phyloP scores from a whole-genome alignment of 2,113 vertebrate species.

The Indicator maculatus region DNA sequence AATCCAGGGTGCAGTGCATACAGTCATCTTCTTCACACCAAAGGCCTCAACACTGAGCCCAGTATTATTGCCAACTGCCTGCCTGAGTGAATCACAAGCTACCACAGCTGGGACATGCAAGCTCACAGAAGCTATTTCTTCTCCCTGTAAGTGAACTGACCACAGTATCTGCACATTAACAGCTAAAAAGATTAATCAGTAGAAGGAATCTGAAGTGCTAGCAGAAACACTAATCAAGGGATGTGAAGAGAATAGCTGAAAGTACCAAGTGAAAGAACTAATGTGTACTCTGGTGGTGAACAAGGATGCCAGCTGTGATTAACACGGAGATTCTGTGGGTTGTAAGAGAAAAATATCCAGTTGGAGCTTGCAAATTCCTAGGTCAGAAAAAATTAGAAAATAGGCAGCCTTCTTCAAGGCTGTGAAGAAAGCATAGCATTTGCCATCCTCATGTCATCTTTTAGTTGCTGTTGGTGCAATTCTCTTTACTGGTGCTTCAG shows the following conservation, averaged over 20 bases:
- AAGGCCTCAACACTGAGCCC: not conserved
- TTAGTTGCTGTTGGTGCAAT: not conserved
- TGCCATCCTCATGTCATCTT: not conserved
- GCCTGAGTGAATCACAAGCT: not conserved
- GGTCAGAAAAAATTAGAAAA: conserved; percentile 10
- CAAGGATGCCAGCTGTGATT: not conserved
- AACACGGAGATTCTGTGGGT: not conserved
- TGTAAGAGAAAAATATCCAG: not conserved
- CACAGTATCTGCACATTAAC: not conserved
- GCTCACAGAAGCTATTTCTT: not conserved
- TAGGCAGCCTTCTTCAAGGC: not conserved
- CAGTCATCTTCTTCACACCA: not conserved
- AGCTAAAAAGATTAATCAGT: not conserved
- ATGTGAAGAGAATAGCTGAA: not conserved
- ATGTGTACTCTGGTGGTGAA: not conserved
- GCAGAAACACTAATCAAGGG: not conserved
- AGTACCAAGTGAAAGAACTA: not conserved
- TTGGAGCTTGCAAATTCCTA: not conserved
- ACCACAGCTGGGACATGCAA: not conserved
- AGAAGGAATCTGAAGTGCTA: not conserved
- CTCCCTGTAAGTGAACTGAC: not conserved
- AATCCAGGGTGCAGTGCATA: not conserved
- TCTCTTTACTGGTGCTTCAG: not conserved
- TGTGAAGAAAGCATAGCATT: not conserved
- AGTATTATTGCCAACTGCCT: not conserved